A percentile compares a stretch with the other conserved stretches of the same genome.
These are phyloP conservation scores for Lepidocyrtoides sp. DNA, from an alignment of 2,888 invertebrate genomes.

Conservation along the genomic window DNA sequence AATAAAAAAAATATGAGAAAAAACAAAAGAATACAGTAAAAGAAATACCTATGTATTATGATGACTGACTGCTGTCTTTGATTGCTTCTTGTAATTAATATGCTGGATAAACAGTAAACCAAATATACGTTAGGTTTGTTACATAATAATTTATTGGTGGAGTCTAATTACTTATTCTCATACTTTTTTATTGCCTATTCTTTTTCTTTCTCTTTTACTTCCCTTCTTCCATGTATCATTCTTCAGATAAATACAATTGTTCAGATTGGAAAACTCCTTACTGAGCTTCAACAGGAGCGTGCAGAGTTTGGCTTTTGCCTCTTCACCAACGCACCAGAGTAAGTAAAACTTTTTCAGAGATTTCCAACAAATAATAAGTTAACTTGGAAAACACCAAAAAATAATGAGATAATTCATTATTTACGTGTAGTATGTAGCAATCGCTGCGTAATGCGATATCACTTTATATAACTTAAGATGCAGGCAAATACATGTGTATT, in stretches of 20 bases:
- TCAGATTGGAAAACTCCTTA: slow-evolving; percentile 87
- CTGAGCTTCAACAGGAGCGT: slow-evolving; percentile 88
- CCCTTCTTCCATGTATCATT: neutral
- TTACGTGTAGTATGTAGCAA: too few relatives aligned
- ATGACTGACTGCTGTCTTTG: neutral
- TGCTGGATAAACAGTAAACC: neutral
- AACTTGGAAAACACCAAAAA: neutral
- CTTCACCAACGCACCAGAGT: slow-evolving; percentile 76
- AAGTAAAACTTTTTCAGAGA: slow-evolving; percentile 54
- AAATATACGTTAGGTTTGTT: neutral
- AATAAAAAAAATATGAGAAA: too few relatives aligned
- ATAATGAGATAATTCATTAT: slow-evolving; percentile 33
- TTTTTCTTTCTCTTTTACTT: too few relatives aligned
- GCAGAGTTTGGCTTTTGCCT: slow-evolving; percentile 86
- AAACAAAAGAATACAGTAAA: too few relatives aligned
- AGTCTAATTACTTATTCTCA: neutral
- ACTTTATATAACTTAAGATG: neutral
- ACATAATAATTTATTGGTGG: neutral
- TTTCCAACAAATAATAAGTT: neutral
- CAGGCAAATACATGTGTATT: too few relatives aligned
- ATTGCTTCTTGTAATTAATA: neutral
- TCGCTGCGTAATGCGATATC: neutral
- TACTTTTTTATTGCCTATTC: too few relatives aligned
- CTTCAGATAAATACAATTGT: slow-evolving; percentile 87
- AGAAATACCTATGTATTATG: too few relatives aligned